A percentile compares a stretch with the other conserved stretches of the same genome.
These are phyloP conservation scores for Patella vulgata DNA, from an alignment of 1,140 invertebrate species.

Conservation along the genomic window DNA sequence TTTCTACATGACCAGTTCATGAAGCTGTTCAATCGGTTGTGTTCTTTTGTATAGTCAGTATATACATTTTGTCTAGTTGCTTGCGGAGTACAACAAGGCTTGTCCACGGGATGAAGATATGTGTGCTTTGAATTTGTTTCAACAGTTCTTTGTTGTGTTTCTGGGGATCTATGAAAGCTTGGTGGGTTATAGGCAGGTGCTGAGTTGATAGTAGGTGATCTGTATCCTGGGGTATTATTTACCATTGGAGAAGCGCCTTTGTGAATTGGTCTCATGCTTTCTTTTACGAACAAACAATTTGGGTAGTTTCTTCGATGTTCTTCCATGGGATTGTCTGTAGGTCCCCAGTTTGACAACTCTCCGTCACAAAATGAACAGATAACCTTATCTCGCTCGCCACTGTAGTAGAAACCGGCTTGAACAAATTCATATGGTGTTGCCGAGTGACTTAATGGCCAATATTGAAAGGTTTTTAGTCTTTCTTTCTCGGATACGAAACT, in stretches of 20 bases:
- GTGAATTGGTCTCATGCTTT: background rate
- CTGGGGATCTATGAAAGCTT: no score
- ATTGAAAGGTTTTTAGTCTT: no score
- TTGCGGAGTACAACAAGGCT: no score
- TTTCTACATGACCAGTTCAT: constrained; percentile 27
- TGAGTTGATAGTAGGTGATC: constrained; percentile 5
- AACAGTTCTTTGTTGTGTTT: no score
- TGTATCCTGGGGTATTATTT: background rate
- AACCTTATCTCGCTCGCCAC: constrained; percentile 76
- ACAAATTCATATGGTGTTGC: constrained; percentile 6
- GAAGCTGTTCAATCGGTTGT: constrained; percentile 29
- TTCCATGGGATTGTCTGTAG: constrained; percentile 84
- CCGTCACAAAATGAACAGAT: constrained; percentile 88
- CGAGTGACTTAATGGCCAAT: no score
- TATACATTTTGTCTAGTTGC: constrained; percentile 11
- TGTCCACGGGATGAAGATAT: no score
- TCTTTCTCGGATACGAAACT: no score
- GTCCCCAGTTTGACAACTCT: constrained; percentile 86
- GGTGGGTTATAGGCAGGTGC: no score
- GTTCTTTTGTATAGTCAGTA: constrained; percentile 27
- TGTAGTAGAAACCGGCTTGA: constrained; percentile 46
- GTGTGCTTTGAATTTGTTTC: no score
- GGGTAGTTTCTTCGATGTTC: constrained; percentile 87
- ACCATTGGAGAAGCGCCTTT: no score
- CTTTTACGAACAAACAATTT: constrained; percentile 77